Base-by-base conservation (phyloP, 2,113 vertebrate genomes). In the Larimichthys polyactis region DNA sequence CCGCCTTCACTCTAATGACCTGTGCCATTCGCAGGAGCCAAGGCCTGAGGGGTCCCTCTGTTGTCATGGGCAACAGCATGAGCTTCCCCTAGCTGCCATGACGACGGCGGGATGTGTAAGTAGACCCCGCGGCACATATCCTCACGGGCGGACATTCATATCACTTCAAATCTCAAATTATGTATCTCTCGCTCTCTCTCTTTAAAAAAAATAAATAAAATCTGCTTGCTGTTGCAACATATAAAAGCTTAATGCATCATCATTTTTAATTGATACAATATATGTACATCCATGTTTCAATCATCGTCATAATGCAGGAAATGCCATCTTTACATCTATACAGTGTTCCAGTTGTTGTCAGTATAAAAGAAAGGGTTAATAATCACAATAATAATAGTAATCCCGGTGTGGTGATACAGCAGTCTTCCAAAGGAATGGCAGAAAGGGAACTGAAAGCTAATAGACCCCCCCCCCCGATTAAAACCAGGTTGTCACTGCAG, bases 261-360 rank as follows among this genome's bases (percentile, higher is more conserved):
- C 89, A 93, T 95, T 96, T 91, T 96, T 95, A 94, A 96, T 96
- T 93, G 92, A 90, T 96, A 96, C 96, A 96, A 88, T 89, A 80
- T 97, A 96, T 98, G 94, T 97, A 97, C 97, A 98, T 95, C 96
- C 96, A 95, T 95, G 95, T 95, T 96, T 96, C 82, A 85, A 68
- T 96, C 88, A 49, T 91, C 71, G 49, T 96, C 96, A 94, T 94
- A 95, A 95, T 96, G 96, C 96, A 96, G 94, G 94, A 94, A 93
- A 94, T 93, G 90, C 89, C 95, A 94, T 95, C 95, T 97, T 97
- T 96, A 95, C 95, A 96, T 94, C 96, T 96, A 94, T 96, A 96
- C 95, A 96, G 90, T 93, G 89, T 96, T 96, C 94, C 94, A 92
- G 90, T 96, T 91, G 93, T 94, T 92, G 94, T 93, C 78, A 94